Evolutionary conservation across 2,113 vertebrate genomes (phyloP).

Genomic region (Leucosticte australis): DNA sequence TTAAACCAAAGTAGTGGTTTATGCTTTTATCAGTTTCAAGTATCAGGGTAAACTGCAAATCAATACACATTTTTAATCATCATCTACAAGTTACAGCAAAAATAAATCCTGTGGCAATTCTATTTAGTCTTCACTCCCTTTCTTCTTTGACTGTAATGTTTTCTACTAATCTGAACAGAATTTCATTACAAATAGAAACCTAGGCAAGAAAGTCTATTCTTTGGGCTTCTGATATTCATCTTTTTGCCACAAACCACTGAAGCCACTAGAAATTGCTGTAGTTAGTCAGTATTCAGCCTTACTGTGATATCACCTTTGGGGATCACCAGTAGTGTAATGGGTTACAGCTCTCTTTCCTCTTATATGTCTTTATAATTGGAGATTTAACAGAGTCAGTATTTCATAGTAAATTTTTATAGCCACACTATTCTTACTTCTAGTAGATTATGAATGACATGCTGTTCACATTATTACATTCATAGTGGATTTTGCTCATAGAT

Average conservation of each 20-base stretch:
- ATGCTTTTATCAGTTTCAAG: constrained; percentile 44
- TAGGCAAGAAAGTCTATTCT: constrained; percentile 39
- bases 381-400: constrained; percentile 23
- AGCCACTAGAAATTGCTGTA: constrained; percentile 48
- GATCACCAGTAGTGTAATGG: not conserved
- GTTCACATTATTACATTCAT: not conserved
- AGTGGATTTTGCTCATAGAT: not conserved
- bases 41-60: constrained; percentile 36
- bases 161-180: not conserved
- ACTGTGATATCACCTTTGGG: constrained; percentile 25
- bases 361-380: constrained; percentile 58
- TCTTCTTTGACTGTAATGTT: not conserved
- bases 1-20: constrained; percentile 30
- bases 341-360: constrained; percentile 39
- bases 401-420: constrained; percentile 35
- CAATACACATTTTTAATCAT: constrained; percentile 55
- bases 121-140: not conserved
- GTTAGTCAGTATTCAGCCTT: constrained; percentile 42
- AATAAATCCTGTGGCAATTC: constrained; percentile 31
- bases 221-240: constrained; percentile 33
- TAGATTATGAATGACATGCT: not conserved
- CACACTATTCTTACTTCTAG: not conserved
- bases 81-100: constrained; percentile 21
- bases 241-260: constrained; percentile 39
- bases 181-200: constrained; percentile 44